A percentile compares a stretch with the other conserved stretches of the same genome.
phyloP scores from a whole-genome alignment of 2,113 vertebrate genomes.

The Phycodurus eques region DNA sequence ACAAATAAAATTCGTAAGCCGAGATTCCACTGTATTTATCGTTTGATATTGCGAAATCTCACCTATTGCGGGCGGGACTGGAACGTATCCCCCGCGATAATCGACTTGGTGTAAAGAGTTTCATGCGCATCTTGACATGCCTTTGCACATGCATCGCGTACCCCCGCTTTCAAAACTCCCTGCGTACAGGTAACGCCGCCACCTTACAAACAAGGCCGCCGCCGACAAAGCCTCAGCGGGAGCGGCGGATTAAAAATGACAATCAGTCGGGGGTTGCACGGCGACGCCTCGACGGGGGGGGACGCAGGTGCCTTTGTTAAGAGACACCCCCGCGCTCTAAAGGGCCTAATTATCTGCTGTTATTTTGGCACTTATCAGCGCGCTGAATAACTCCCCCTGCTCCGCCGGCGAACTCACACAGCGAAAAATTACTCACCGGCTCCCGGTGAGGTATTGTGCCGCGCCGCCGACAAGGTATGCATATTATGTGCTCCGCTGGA shows the following conservation, averaged over 20 bases:
- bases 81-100: background rate
- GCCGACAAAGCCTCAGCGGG: constrained; percentile 65
- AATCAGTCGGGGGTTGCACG: constrained; percentile 64
- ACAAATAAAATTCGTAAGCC: too few relatives aligned
- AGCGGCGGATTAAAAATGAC: constrained; percentile 79
- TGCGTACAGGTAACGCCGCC: constrained; percentile 49
- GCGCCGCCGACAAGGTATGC: constrained; percentile 67
- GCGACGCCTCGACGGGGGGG: constrained; percentile 45
- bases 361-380: constrained; percentile 80
- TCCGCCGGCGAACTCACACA: constrained; percentile 69
- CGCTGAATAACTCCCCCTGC: constrained; percentile 71
- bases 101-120: background rate
- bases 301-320: constrained; percentile 81
- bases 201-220: constrained; percentile 63
- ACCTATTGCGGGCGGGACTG: too few relatives aligned
- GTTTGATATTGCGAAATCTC: background rate
- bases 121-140: constrained; percentile 14
- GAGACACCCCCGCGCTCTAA: constrained; percentile 76
- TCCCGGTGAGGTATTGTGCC: constrained; percentile 69
- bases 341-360: constrained; percentile 80
- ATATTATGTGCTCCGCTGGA: constrained; percentile 65
- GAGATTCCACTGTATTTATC: too few relatives aligned
- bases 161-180: constrained; percentile 7
- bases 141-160: constrained; percentile 20
- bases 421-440: constrained; percentile 72